A percentile compares a stretch with the other conserved stretches of the same genome.
Evolutionary conservation across 2,888 invertebrate genomes (phyloP).

Genomic region (Harpalus rubripes): DNA sequence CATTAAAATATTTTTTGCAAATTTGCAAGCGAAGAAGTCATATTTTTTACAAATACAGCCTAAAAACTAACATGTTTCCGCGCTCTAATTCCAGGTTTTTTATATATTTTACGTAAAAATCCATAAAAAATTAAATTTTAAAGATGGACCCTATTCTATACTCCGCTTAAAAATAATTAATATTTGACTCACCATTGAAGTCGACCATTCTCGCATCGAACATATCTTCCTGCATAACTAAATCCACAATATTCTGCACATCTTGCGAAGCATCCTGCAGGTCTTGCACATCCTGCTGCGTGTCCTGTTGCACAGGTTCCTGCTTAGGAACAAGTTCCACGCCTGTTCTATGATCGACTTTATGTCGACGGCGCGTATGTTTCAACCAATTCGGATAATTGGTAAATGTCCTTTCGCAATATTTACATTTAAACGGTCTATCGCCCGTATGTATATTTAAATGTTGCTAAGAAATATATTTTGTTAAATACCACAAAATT

Average conservation of each 20-base stretch:
- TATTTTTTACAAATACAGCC: too few species aligned
- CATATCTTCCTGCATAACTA: not conserved
- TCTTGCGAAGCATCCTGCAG: not conserved
- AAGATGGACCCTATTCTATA: too few species aligned
- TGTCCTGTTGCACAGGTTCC: constrained; percentile 61
- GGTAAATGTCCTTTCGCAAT: constrained; percentile 80
- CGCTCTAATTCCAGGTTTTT: too few species aligned
- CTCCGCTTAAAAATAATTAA: too few species aligned
- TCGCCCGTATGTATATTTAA: constrained; percentile 71
- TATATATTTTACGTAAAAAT: too few species aligned
- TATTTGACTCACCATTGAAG: not conserved
- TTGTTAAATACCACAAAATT: too few species aligned
- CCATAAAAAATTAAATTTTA: too few species aligned
- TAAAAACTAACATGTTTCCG: too few species aligned
- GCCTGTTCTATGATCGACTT: constrained; percentile 76
- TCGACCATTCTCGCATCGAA: not conserved
- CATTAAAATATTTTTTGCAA: too few species aligned
- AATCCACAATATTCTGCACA: not conserved
- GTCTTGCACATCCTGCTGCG: not conserved
- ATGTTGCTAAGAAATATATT: not conserved
- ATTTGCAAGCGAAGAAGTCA: too few species aligned
- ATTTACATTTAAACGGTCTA: constrained; percentile 80
- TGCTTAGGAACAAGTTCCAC: constrained; percentile 72
- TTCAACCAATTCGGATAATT: constrained; percentile 81
- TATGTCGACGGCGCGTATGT: constrained; percentile 80